Evolutionary conservation across 2,888 invertebrate genomes (phyloP), one percentile per base, ranked within the genome.

Genomic region (Amaurobius ferox): DNA sequence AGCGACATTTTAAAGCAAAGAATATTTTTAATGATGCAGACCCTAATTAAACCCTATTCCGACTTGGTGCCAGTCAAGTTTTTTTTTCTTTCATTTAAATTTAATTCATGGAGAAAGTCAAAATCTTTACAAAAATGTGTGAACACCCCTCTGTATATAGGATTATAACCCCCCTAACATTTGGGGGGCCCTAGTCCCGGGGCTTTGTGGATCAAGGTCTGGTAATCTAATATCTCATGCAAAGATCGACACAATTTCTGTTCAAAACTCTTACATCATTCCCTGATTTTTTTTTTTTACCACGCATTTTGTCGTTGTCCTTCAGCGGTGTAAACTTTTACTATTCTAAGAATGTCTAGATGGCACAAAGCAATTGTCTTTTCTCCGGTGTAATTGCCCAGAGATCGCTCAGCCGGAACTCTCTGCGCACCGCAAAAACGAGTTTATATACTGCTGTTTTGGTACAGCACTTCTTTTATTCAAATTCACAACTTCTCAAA

Each of bases 311-410:
- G 7, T 55, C 23, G 55, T 55, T 55, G 55, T 55, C 55, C 55
- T 55, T 55, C 55, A 55, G 55, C 23, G 55, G 55, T 55, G 23
- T 23, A 11, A n/a, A 23, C 55, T 23, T 55, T 55, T 23, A 23
- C 55, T 55, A 55, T 55, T 55, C 55, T 55, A 55, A 16, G 55
- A 55, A 55, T 55, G 55, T 55, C 55, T 55, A 23, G 55, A 55
- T 55, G 55, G 55, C 55, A 55, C 55, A 55, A 55, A 23, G 16
- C 55, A 55, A 55, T 55, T 55, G 55, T 55, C 55, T 55, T 23
- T 23, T 1, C 55, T 55, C 23, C 23, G 55, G 11, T 23, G 55
- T 55, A 55, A 55, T 55, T 55, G 55, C 55, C 5, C 2, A n/a
- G 23, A n/a, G 23, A 23, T 55, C 55, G 16, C 55, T 55, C 55